Base-by-base conservation (phyloP, 2,888 invertebrate genomes). In the Mesochorus sp. region DNA sequence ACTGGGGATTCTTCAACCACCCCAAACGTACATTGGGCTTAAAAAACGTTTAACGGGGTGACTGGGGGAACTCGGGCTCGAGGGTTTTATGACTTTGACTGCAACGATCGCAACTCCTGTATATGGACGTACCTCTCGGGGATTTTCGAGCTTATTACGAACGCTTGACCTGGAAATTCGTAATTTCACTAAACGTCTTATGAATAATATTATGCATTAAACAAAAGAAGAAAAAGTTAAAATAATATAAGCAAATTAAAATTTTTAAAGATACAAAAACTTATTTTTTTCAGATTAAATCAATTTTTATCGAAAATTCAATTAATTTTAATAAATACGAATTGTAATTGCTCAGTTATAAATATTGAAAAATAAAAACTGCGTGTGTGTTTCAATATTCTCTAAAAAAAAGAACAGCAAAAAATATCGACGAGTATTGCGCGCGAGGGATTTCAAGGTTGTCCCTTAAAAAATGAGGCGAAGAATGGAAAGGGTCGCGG, bases 1-100 rank as follows among this genome's bases (percentile, higher is more conserved):
- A n/a, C n/a, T 85, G 89, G 90, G 90, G 89, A 89, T 90, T 90
- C 88, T 88, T 86, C 89, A 88, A 86, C 17, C 85, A 34, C 83
- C 81, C 81, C 49, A 51, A 61, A 68, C 42, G 12, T 53, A 70
- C 21, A 59, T 66, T 84, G 74, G 81, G 82, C 81, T 80, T 79
- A 86, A 86, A 88, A 42, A 88, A 88, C 84, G 83, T 87, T 88
- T 85, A 89, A 90, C 87, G 85, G 89, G 88, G 88, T 88, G 87
- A 85, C 85, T 84, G 66, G 39, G 37, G 31, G 80, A n/a, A n/a
- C 42, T 47, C 31, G 39, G 71, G 19, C 51, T 67, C n/a, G 53
- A 77, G 75, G 78, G 57, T 75, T 79, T 79, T 79, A 79, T 59
- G 79, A 79, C 75, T 37, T 21, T 47, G 75, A 47, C 75, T 67